Conservation (phyloP, 2,797 vertebrate genomes). For the Tragopan temminckii region DNA sequence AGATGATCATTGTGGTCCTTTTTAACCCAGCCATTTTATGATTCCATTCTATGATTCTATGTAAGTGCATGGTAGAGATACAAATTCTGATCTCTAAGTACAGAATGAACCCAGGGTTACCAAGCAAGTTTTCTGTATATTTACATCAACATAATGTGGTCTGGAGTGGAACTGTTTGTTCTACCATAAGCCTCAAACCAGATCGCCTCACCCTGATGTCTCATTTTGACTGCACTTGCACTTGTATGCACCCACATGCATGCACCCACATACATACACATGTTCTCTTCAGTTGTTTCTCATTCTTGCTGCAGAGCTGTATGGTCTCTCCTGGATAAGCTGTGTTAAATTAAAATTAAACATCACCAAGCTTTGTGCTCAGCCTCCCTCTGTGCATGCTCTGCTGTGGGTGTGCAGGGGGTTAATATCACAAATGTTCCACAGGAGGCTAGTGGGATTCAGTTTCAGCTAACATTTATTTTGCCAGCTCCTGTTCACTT, state of each 20-base stretch:
- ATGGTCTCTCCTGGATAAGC: conserved; percentile 48
- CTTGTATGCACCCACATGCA: background rate
- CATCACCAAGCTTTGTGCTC: conserved; percentile 63
- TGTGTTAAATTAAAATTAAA: conserved; percentile 76
- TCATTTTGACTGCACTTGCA: background rate
- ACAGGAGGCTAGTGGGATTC: conserved; percentile 62
- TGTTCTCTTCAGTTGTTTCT: conserved; percentile 9
- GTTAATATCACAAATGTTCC: conserved; percentile 72
- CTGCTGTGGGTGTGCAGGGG: conserved; percentile 28
- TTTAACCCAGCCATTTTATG: no score
- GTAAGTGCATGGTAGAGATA: background rate
- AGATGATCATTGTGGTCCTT: no score
- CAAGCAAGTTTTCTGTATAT: background rate
- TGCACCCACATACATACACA: background rate
- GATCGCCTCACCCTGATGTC: background rate
- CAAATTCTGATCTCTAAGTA: background rate
- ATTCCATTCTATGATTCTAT: no score
- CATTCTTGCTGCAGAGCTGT: background rate
- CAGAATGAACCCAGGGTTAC: background rate
- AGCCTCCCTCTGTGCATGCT: conserved; percentile 49
- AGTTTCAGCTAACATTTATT: conserved; percentile 75
- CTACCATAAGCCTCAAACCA: background rate
- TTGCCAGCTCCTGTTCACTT: conserved; percentile 65
- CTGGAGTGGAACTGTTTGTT: background rate
- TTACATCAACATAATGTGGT: background rate